Evolutionary conservation across 92 coral and sea anemone genomes (phyloP), one percentile per base, ranked within the genome.

Genomic region (Palythoa heliodiscus): DNA sequence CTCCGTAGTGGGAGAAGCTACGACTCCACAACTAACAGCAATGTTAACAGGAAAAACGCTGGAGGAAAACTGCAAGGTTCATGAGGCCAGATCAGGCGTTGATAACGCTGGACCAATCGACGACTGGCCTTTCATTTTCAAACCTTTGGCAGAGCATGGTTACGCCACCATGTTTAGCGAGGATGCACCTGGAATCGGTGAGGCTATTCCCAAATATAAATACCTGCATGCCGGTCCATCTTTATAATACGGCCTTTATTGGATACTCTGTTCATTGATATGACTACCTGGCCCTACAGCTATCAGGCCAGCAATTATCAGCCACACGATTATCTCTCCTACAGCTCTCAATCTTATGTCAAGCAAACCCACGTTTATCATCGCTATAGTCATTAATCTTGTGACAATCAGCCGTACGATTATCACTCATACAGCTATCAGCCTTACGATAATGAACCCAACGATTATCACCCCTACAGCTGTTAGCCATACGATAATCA

Each of bases 21-120:
- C 93, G 17, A 91, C 93, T 38, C 93, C 93, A 14, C 93, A 91
- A 47, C 67, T 91, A n/a, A 88, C 93, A 19, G 93, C 92, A 17
- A 75, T 91, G 83, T 82, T 91, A 75, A 91, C 93, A 66, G 93
- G 93, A 71, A 71, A 73, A 83, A 91, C 91, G 16, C 87, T 88
- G 17, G 91, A 91, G 22, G 87, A 88, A 50, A 87, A 87, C 37
- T 87, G 89, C 35, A 71, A 58, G 35, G 57, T 6, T 2, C 91
- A 89, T 13, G 93, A 91, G 79, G 93, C 89, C 0, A 84, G 93
- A 35, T 83, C 82, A 40, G 93, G 93, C 1, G 85, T 48, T 70
- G 70, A 52, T 2, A 86, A 86, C 58, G 88, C 89, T 25, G 77
- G 89, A 9, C 70, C 89, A 17, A 83, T 91, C 12, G 93, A 91